A percentile compares a stretch with the other conserved stretches of the same genome.
These are phyloP conservation scores for Dysmachus trigonus DNA, from an alignment of 2,888 invertebrate species.

Conservation along the genomic window DNA sequence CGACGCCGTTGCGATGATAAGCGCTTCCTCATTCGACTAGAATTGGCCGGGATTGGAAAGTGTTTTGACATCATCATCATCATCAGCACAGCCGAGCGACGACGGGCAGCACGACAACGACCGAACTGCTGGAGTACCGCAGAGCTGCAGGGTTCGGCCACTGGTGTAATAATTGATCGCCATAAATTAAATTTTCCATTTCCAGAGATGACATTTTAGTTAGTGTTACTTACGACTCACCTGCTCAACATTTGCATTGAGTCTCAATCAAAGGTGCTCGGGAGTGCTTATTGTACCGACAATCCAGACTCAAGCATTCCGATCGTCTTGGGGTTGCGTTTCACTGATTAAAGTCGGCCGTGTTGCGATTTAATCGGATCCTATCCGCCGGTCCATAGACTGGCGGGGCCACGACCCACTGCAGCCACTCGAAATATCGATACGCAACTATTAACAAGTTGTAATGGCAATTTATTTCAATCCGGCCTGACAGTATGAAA, in stretches of 20 bases:
- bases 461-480: conserved; percentile 43
- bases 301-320: not conserved
- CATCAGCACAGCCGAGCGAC: not conserved
- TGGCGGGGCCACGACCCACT: conserved; percentile 21
- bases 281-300: conserved; percentile 21
- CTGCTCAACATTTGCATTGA: conserved; percentile 37
- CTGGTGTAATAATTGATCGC: not conserved
- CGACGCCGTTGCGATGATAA: not conserved
- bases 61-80: conserved; percentile 10
- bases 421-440: conserved; percentile 40
- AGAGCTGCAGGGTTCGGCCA: not conserved
- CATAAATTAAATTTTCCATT: conserved; percentile 35
- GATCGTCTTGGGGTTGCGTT: conserved; percentile 5
- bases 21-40: not conserved
- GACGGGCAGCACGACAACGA: not conserved
- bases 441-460: conserved; percentile 44
- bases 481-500: conserved; percentile 42
- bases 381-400: not conserved
- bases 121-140: not conserved
- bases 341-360: conserved; percentile 29
- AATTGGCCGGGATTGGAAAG: conserved; percentile 4
- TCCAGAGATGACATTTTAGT: conserved; percentile 29
- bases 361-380: conserved; percentile 14
- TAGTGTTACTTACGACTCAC: conserved; percentile 18
- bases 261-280: conserved; percentile 39